Conservation (phyloP, 2,113 vertebrate species). For the Stictonetta naevosa region DNA sequence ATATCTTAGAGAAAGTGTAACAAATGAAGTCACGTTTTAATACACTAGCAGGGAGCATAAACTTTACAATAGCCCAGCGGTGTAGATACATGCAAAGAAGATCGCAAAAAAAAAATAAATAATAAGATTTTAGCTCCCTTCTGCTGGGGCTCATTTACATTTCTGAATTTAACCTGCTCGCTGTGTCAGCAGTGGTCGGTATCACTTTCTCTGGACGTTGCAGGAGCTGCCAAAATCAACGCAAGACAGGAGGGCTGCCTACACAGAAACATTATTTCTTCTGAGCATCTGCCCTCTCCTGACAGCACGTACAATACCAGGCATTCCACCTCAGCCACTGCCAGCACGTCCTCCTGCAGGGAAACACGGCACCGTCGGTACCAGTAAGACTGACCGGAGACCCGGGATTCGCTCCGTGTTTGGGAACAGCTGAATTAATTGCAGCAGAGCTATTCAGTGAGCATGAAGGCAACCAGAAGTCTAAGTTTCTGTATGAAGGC, state of each 20-base stretch:
- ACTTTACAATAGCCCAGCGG: not conserved
- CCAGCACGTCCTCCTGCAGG: accelerated
- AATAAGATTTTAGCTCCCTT: not conserved
- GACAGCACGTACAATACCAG: accelerated
- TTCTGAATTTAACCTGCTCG: accelerated
- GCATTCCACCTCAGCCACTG: not conserved
- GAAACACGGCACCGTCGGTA: accelerated
- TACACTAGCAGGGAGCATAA: not conserved
- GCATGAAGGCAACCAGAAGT: accelerated
- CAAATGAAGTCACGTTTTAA: not conserved
- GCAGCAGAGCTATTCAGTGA: accelerated
- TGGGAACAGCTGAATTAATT: accelerated
- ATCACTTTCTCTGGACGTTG: accelerated
- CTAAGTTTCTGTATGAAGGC: accelerated
- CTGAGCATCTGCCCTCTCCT: not conserved
- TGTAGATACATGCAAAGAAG: not conserved
- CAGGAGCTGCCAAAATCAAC: not conserved
- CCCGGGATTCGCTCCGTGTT: accelerated
- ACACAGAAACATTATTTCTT: accelerated
- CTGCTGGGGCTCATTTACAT: accelerated
- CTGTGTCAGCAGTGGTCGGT: accelerated
- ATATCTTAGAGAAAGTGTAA: not conserved
- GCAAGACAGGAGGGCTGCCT: not conserved
- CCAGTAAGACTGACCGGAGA: accelerated
- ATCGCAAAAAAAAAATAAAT: no score